phyloP scores from a whole-genome alignment of 2,888 invertebrate species.

The Acleris holmiana region DNA sequence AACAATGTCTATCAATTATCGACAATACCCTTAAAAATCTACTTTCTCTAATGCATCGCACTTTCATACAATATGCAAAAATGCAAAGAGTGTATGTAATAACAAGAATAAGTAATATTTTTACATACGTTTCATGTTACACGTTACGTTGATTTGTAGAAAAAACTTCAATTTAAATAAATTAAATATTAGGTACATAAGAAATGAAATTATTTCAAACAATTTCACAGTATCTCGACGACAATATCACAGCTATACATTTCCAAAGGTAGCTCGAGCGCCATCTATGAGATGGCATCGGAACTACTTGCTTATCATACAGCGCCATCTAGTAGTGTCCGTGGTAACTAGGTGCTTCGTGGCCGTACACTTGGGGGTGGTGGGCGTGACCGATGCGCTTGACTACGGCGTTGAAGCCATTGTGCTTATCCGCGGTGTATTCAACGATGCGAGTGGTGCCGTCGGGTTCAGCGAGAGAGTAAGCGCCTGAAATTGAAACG shows the following conservation, averaged over 20 bases:
- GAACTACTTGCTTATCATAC: slow-evolving; percentile 41
- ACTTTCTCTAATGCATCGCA: no score
- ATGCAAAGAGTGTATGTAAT: no score
- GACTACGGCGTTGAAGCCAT: slow-evolving; percentile 81
- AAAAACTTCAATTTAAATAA: no score
- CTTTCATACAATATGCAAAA: no score
- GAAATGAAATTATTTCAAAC: no score
- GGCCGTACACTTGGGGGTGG: slow-evolving; percentile 73
- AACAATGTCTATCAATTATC: no score
- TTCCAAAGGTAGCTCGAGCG: slow-evolving; percentile 40
- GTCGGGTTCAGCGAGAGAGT: slow-evolving; percentile 78
- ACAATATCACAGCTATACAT: slow-evolving; percentile 25
- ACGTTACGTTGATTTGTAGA: no score
- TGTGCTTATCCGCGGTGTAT: slow-evolving; percentile 79
- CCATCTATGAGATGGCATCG: slow-evolving; percentile 51
- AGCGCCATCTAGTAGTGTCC: slow-evolving; percentile 73
- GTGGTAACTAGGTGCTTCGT: slow-evolving; percentile 60
- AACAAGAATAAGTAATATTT: no score
- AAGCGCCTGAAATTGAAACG: slow-evolving; percentile 65
- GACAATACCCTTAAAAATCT: no score
- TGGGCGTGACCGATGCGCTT: slow-evolving; percentile 77
- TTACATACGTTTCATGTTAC: no score
- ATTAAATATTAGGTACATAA: no score
- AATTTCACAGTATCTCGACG: no score
- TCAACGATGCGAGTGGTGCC: slow-evolving; percentile 81